Evolutionary conservation across 2,113 vertebrate genomes (phyloP).

Genomic region (Catharus bicknelli): DNA sequence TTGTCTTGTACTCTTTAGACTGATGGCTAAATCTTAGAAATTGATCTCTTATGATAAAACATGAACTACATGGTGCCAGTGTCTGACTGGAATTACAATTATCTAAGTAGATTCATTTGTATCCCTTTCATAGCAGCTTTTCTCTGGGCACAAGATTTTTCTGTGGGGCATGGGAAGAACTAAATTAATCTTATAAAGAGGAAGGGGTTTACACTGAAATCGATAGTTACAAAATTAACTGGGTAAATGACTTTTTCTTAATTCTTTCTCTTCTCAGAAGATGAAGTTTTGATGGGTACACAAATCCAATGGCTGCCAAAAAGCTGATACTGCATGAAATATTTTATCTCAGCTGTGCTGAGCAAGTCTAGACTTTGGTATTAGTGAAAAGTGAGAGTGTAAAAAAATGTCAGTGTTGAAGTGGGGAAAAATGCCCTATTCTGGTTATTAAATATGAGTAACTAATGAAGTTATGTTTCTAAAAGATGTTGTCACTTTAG

Average conservation of each 20-base stretch:
- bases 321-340: slow-evolving; percentile 65
- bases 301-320: slow-evolving; percentile 66
- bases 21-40: slow-evolving; percentile 20
- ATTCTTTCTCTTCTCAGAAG: slow-evolving; percentile 74
- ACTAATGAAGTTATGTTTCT: slow-evolving; percentile 29
- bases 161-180: slow-evolving; percentile 55
- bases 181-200: slow-evolving; percentile 69
- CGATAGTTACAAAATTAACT: slow-evolving; percentile 66
- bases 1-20: background rate
- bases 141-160: slow-evolving; percentile 37
- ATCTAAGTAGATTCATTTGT: slow-evolving; percentile 65
- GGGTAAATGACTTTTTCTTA: slow-evolving; percentile 65
- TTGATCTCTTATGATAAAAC: slow-evolving; percentile 51
- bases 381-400: slow-evolving; percentile 55
- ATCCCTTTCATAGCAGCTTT: slow-evolving; percentile 52
- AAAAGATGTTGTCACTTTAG: background rate
- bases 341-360: slow-evolving; percentile 56
- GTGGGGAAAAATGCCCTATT: background rate
- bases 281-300: slow-evolving; percentile 68
- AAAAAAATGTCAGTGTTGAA: slow-evolving; percentile 18
- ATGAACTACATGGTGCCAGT: slow-evolving; percentile 56
- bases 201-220: slow-evolving; percentile 65
- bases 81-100: slow-evolving; percentile 68
- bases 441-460: slow-evolving; percentile 48
- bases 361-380: slow-evolving; percentile 36